Base-by-base conservation (phyloP, 2,113 vertebrate species). In the Nesogale talazaci region DNA sequence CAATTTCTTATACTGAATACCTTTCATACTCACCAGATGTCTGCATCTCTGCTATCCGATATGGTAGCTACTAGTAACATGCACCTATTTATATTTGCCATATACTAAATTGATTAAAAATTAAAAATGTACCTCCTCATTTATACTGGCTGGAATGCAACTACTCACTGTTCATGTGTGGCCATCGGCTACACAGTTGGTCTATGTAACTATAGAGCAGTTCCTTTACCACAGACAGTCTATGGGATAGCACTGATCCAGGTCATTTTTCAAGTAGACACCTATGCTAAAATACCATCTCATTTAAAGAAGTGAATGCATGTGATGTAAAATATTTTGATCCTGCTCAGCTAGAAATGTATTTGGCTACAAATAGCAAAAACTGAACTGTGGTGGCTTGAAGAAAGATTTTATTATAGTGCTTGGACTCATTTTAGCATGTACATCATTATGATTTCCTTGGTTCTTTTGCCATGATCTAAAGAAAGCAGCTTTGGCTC, bases 301-400 rank as follows among this genome's bases (percentile, higher is more conserved):
- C 29, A 86, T 69, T 90, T 92, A 88, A 94, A 86, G 40, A 38
- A 88, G 57, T 88, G 7, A 36, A 40, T 40, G 36, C 12, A 42
- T 72, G 70, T 52, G 17, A 17, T 63, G 40, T 72, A 72, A 74
- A 82, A 67, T 36, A 77, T 25, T 85, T 92, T 90, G 59, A 52
- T 75, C 25, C 5, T 70, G 1, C 38, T 88, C 83, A 78, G 9
- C 84, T 88, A 92, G 10, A 12, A 85, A 75, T 61, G 2, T 1
- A 6, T 63, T 88, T 11, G 56, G 25, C 29, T 88, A 0, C 25
- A 83, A 67, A 46, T 70, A 92, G 86, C 36, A 67, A 79, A 88
- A 83, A 70, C 2, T 1, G 82, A 95, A 46, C 8, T 38, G 3
- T 34, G 22, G 61, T 52, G 20, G n/a, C 34, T 92, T 86, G 63